A percentile compares a stretch with the other conserved stretches of the same genome.
phyloP scores from a whole-genome alignment of 1,140 invertebrate genomes.

The Drosophila obscura region DNA sequence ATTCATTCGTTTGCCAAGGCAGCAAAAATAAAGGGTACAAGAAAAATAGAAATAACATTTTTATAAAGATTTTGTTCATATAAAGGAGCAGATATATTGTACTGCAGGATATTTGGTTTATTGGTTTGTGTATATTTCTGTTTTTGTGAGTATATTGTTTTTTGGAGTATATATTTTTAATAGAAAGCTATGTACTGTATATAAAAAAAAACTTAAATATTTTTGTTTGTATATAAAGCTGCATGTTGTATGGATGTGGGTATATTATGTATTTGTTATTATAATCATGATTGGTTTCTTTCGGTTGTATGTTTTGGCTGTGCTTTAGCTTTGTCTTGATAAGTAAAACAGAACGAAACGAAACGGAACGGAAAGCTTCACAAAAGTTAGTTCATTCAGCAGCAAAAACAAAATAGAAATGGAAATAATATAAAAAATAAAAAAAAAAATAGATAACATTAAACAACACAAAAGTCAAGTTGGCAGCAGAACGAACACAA shows the following conservation, averaged over 20 bases:
- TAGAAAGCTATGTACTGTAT: conserved; percentile 1
- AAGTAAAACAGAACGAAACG: conserved; percentile 37
- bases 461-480: conserved; percentile 42
- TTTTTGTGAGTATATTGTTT: conserved; percentile 44
- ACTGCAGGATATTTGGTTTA: conserved; percentile 33
- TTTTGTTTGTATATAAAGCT: not conserved
- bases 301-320: not conserved
- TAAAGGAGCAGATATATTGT: conserved; percentile 45
- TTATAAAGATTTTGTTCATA: conserved; percentile 55
- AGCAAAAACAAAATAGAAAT: conserved; percentile 10
- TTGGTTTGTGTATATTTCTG: conserved; percentile 40
- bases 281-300: no score
- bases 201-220: not conserved
- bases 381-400: conserved; percentile 41
- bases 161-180: conserved; percentile 13
- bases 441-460: conserved; percentile 10
- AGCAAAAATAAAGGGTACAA: conserved; percentile 75
- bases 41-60: conserved; percentile 79
- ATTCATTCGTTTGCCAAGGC: conserved; percentile 79
- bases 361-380: conserved; percentile 10
- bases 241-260: conserved; percentile 9
- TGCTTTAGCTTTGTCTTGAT: conserved; percentile 40
- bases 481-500: conserved; percentile 39
- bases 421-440: not conserved
- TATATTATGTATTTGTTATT: not conserved